Base-by-base conservation (phyloP, 2,888 invertebrate species). In the Griposia aprilina region DNA sequence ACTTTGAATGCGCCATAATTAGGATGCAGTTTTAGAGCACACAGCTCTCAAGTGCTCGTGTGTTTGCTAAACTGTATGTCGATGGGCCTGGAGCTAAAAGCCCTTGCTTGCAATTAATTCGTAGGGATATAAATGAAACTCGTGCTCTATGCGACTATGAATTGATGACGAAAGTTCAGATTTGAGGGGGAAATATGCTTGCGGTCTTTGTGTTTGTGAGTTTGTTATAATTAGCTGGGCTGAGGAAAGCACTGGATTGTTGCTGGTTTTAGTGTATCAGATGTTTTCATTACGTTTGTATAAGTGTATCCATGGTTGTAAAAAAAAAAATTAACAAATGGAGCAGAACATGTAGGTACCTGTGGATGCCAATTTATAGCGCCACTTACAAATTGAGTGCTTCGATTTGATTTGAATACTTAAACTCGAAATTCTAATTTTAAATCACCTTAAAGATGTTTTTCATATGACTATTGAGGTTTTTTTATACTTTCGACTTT, bases 1-100 rank as follows among this genome's bases (percentile, higher is more conserved):
- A 92, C 94, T 95, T 95, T 94, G 94, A 93, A 94, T 93, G 91
- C 91, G 87, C 89, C 88, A 93, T 95, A 95, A 95, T 96, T 96
- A 95, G 94, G 94, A 94, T 94, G 95, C 94, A 94, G 94, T 94
- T 93, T 93, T 92, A 93, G 90, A 88, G 91, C 90, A 91, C 87
- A 91, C 83, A 90, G 89, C 88, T 86, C 90, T 90, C 85, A 90
- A 94, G 93, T 86, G 93, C 90, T 91, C 90, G 91, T 90, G 90
- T 91, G 93, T 92, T 93, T 93, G 92, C 91, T 92, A 92, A 93
- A 92, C 94, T 94, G 94, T 94, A 89, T 91, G 91, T 92, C 90
- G 92, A 94, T 94, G 92, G 91, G 91, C 87, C 87, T 90, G 84
- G 70, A 90, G 89, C 90, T 90, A 89, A 91, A 94, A 93, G 91